Evolutionary conservation across 2,888 invertebrate species (phyloP).

Genomic region (Noctua fimbriata): DNA sequence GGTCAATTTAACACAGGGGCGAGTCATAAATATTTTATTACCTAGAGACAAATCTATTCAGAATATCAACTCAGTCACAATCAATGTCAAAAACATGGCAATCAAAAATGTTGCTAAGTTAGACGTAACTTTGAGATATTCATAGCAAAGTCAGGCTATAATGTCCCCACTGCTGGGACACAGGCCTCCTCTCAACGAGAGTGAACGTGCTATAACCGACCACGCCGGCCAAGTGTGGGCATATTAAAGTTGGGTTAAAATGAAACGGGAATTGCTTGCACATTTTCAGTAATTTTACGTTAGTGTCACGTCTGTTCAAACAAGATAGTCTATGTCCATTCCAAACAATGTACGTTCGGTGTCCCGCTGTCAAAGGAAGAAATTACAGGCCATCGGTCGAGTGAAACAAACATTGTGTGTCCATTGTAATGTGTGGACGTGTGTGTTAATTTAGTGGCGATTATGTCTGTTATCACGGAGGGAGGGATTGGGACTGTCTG

Average conservation of each 20-base stretch:
- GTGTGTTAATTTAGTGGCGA: slow-evolving; percentile 51
- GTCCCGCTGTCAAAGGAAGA: slow-evolving; percentile 65
- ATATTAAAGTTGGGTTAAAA: neutral
- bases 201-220: neutral
- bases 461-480: slow-evolving; percentile 31
- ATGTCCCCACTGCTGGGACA: neutral
- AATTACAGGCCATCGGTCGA: slow-evolving; percentile 61
- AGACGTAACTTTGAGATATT: neutral
- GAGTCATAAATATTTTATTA: too few species aligned
- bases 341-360: slow-evolving; percentile 43
- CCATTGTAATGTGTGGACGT: slow-evolving; percentile 27
- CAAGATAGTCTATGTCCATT: slow-evolving; percentile 37
- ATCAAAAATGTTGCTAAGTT: neutral
- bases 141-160: neutral
- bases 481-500: neutral
- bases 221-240: neutral
- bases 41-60: too few species aligned
- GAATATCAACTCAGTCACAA: too few species aligned
- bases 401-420: slow-evolving; percentile 57
- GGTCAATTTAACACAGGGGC: neutral
- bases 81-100: too few species aligned
- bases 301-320: slow-evolving; percentile 25
- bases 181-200: neutral
- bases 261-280: neutral
- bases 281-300: neutral